Evolutionary conservation across 2,888 invertebrate genomes (phyloP).

Genomic region (Catocala sponsa): DNA sequence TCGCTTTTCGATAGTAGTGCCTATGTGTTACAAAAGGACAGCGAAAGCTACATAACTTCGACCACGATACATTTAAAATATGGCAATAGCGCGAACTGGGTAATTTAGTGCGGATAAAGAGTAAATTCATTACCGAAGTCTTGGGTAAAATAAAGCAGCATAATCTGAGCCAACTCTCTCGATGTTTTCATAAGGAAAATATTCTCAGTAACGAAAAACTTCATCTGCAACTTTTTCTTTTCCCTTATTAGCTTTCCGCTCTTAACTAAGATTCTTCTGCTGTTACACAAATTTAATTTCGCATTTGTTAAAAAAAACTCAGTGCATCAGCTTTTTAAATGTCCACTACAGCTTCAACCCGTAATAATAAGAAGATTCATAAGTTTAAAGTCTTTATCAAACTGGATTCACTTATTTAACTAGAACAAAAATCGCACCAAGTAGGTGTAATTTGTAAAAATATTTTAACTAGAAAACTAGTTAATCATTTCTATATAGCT

Average conservation of each 20-base stretch:
- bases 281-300: slow-evolving; percentile 71
- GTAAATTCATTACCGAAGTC: slow-evolving; percentile 65
- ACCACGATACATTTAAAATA: slow-evolving; percentile 1
- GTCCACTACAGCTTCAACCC: slow-evolving; percentile 50
- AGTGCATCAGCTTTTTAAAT: slow-evolving; percentile 54
- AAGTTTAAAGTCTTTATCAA: slow-evolving; percentile 7
- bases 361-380: slow-evolving; percentile 36
- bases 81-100: slow-evolving; percentile 29
- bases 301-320: slow-evolving; percentile 60
- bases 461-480: too few relatives aligned
- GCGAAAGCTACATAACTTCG: too few relatives aligned
- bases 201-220: slow-evolving; percentile 74
- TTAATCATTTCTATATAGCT: not conserved
- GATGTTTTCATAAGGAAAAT: slow-evolving; percentile 77
- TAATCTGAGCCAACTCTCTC: slow-evolving; percentile 67
- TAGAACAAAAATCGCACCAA: too few relatives aligned
- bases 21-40: too few relatives aligned
- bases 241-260: slow-evolving; percentile 74
- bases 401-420: too few relatives aligned
- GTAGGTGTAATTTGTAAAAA: too few relatives aligned
- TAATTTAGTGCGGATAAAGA: slow-evolving; percentile 62
- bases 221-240: slow-evolving; percentile 74
- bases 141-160: slow-evolving; percentile 62
- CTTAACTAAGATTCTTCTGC: slow-evolving; percentile 74
- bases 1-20: too few relatives aligned